These are phyloP conservation scores for Drosophila pseudoananassae DNA, from an alignment of 1,140 invertebrate genomes.

Conservation along the genomic window DNA sequence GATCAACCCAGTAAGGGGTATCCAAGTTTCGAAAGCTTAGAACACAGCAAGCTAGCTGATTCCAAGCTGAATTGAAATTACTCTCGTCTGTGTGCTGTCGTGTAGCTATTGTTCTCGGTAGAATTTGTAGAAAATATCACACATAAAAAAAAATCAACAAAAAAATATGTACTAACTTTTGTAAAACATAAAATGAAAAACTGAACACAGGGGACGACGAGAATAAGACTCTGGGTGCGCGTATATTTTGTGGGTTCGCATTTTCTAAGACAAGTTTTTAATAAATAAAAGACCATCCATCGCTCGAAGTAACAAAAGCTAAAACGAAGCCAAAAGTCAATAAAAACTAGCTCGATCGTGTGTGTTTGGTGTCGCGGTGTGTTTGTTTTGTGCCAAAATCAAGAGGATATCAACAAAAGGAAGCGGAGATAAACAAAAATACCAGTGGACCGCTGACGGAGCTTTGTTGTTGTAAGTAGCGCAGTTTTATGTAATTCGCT, in stretches of 20 bases:
- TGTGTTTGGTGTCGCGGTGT: conserved; percentile 17
- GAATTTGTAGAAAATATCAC: conserved; percentile 70
- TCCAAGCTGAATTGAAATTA: conserved; percentile 23
- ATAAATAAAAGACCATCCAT: conserved; percentile 1
- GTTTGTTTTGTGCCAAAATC: conserved; percentile 30
- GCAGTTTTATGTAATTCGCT: conserved; percentile 71
- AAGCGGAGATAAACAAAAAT: conserved; percentile 39
- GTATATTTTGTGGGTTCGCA: conserved; percentile 40
- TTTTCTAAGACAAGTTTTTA: conserved; percentile 38
- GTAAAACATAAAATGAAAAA: conserved; percentile 40
- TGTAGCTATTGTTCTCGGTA: conserved; percentile 56
- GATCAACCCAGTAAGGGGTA: not conserved
- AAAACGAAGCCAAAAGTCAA: conserved; percentile 28
- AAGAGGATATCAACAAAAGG: conserved; percentile 17
- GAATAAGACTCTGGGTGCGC: conserved; percentile 33
- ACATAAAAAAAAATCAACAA: conserved; percentile 60
- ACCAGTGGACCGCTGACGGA: conserved; percentile 22
- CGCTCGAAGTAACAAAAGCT: conserved; percentile 8
- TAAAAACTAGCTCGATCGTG: conserved; percentile 34
- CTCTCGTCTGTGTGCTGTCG: conserved; percentile 51
- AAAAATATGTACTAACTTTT: conserved; percentile 66
- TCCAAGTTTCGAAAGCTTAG: not conserved
- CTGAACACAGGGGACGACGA: conserved; percentile 31
- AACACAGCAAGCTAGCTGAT: conserved; percentile 11
- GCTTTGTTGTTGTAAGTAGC: conserved; percentile 65